Conservation (phyloP, 2,797 vertebrate species). For the Xiphophorus birchmanni region DNA sequence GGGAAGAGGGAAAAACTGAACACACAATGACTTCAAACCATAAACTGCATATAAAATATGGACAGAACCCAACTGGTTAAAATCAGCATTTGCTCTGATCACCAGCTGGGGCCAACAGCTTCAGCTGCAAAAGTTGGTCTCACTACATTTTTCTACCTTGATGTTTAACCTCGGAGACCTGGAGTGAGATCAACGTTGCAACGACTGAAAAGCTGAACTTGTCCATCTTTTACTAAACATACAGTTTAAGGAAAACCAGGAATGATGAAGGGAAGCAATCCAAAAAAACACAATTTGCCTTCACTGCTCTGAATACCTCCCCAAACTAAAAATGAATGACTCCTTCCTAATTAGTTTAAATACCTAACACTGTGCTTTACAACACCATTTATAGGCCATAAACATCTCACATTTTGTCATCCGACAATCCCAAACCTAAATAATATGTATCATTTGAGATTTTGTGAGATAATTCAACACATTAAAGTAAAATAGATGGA, state of each 20-base stretch:
- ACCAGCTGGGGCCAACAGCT: background rate
- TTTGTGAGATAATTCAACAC: background rate
- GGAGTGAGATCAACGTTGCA: background rate
- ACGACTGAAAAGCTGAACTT: background rate
- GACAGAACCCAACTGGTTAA: background rate
- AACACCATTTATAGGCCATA: background rate
- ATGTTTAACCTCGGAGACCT: background rate
- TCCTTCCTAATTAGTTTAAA: slow-evolving; percentile 7
- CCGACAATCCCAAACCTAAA: background rate
- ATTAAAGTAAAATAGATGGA: background rate
- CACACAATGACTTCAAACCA: slow-evolving; percentile 20
- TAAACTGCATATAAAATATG: background rate
- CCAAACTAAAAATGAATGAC: slow-evolving; percentile 3
- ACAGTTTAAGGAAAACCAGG: slow-evolving; percentile 6
- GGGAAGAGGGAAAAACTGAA: slow-evolving; percentile 13
- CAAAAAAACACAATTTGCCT: slow-evolving; percentile 38
- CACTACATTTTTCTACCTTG: background rate
- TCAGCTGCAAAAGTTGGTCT: background rate
- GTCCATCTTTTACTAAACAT: slow-evolving; percentile 7
- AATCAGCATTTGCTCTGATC: background rate
- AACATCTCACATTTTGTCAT: background rate
- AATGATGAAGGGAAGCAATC: slow-evolving; percentile 51
- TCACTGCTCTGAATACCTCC: background rate
- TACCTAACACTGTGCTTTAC: background rate
- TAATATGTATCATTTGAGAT: background rate